A percentile compares a stretch with the other conserved stretches of the same genome.
These are phyloP conservation scores for Fulica atra DNA, from an alignment of 2,113 vertebrate species.

Conservation along the genomic window DNA sequence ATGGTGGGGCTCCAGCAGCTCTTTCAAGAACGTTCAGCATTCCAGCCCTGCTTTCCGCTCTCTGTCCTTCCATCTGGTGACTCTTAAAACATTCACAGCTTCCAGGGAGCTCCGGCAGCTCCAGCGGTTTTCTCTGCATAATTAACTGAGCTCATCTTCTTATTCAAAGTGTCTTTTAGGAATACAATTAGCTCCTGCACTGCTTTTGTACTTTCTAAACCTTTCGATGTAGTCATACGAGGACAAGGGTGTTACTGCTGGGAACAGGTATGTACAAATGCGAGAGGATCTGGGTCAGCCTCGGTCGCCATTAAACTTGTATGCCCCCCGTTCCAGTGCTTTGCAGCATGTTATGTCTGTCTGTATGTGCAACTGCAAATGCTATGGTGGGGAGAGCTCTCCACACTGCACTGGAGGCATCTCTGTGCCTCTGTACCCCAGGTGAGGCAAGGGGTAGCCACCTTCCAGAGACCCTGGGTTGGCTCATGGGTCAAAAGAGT, in stretches of 20 bases:
- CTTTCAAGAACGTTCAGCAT: accelerated
- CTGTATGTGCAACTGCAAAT: background rate
- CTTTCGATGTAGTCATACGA: background rate
- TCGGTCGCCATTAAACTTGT: background rate
- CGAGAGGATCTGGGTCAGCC: background rate
- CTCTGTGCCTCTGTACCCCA: accelerated
- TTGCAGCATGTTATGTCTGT: background rate
- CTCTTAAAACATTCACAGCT: background rate
- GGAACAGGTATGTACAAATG: background rate
- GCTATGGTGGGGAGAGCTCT: background rate
- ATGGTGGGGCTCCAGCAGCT: background rate
- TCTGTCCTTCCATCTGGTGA: background rate
- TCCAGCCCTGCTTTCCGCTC: background rate
- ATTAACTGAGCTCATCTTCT: background rate
- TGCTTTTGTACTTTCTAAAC: background rate
- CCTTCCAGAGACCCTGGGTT: background rate
- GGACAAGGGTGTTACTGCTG: background rate
- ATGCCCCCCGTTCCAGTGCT: background rate
- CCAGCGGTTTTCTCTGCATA: background rate
- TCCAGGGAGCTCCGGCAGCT: slow-evolving; percentile 1
- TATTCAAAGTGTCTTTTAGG: slow-evolving; percentile 10
- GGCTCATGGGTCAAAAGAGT: too few species aligned
- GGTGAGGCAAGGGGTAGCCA: background rate
- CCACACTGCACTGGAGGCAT: background rate
- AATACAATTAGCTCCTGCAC: slow-evolving; percentile 41